Evolutionary conservation across 35 echinoderm and acorn worm species (phyloP), one percentile per base, ranked within the genome.

Genomic region (Apostichopus californicus): DNA sequence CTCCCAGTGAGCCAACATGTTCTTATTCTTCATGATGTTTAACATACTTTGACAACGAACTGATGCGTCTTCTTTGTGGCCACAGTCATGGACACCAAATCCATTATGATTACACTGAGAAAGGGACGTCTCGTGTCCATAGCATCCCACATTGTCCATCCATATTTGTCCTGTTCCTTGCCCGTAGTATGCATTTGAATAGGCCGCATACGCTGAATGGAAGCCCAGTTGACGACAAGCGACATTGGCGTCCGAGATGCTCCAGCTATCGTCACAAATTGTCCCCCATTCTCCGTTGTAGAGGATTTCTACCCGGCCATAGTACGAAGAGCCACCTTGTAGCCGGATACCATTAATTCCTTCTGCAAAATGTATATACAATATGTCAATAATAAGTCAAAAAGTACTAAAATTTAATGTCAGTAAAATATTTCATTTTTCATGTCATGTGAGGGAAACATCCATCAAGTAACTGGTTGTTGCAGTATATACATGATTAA

Each of bases 21-120:
- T 46, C 34, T 46, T 46, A 46, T 46, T 46, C 34, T 46, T 46
- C 34, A 46, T 46, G 34, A 46, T 46, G 34, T 46, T 78, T 78
- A 15, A 78, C 52, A 13, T 56, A 63, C 20, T 26, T 28, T 46
- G 21, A 65, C 94, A 94, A 1, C 78, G 25, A 58, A 94, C 94
- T 46, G 90, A 80, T 9, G 94, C 94, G 78, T 94, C 93, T 64
- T 90, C 87, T 78, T 53, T 21, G 52, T 92, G 90, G 14, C 23
- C 26, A 87, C 94, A 94, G 52, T 92, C 73, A 79, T 75, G 80
- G 28, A 73, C 18, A 21, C 20, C 28, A 5, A 57, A 78, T 5
- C 81, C 72, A 25, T 68, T 58, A 26, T 80, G 57, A 52, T 7
- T 26, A 66, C 86, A 89, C 7, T 10, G 28, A 34, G 63, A 72